These are phyloP conservation scores for Drosophila busckii DNA, from an alignment of 1,140 invertebrate genomes.

Conservation along the genomic window DNA sequence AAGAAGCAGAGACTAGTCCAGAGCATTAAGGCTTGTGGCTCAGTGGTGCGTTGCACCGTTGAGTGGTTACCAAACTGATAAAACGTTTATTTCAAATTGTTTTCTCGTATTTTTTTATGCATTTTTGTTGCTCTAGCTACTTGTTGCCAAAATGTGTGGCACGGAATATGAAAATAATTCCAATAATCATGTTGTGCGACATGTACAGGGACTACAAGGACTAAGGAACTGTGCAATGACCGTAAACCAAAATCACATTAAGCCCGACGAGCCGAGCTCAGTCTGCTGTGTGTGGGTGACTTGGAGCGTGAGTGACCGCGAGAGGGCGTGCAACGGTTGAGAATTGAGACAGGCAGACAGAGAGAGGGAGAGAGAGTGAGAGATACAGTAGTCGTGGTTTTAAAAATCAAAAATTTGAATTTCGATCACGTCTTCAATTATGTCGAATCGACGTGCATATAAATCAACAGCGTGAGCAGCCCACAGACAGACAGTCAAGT, in stretches of 20 bases:
- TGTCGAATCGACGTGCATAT: conserved; percentile 76
- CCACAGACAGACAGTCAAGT: conserved; percentile 7
- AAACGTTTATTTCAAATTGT: no score
- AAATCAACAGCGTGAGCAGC: conserved; percentile 66
- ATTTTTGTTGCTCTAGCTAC: conserved; percentile 17
- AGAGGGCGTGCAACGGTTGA: no score
- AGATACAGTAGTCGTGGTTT: conserved; percentile 54
- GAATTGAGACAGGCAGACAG: background rate
- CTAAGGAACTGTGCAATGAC: conserved; percentile 3
- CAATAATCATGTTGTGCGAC: no score
- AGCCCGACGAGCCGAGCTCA: conserved; percentile 11
- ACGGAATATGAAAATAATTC: no score
- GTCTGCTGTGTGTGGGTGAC: background rate
- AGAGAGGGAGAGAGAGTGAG: background rate
- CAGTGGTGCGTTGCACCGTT: no score
- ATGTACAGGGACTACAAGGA: no score
- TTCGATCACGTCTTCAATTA: conserved; percentile 77
- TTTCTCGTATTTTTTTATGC: no score
- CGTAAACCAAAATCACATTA: conserved; percentile 62
- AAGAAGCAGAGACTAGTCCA: no score
- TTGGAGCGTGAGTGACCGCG: background rate
- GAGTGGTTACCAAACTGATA: no score
- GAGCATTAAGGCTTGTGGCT: no score
- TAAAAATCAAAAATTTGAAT: conserved; percentile 77
- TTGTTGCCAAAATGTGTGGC: conserved; percentile 46